These are phyloP conservation scores for Andrena trimmerana DNA, from an alignment of 2,888 invertebrate genomes.

Conservation along the genomic window DNA sequence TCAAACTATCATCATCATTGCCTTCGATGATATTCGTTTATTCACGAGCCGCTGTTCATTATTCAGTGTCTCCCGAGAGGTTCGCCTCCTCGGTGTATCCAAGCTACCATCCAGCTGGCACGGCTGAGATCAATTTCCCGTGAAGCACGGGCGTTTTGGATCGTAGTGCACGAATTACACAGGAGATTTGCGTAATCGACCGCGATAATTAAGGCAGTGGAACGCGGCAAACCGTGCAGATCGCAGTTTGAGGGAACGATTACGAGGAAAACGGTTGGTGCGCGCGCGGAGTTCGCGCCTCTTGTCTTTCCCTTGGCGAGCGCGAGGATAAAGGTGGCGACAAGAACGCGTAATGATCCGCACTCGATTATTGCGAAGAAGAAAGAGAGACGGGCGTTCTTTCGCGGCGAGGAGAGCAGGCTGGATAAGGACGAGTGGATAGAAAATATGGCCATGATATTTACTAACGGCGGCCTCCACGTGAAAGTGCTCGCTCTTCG, in stretches of 20 bases:
- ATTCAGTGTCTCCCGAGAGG: neutral
- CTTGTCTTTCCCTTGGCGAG: neutral
- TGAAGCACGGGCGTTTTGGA: neutral
- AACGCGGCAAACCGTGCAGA: constrained; percentile 28
- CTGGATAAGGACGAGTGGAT: constrained; percentile 64
- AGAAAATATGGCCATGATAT: constrained; percentile 83
- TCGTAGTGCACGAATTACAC: constrained; percentile 13
- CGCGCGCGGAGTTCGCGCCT: neutral
- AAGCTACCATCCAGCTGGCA: neutral
- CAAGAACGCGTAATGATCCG: constrained; percentile 58
- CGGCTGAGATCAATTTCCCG: neutral
- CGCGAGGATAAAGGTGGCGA: constrained; percentile 54
- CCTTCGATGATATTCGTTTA: too few species aligned
- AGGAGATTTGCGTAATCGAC: constrained; percentile 31
- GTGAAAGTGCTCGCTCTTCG: constrained; percentile 82
- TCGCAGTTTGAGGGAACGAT: constrained; percentile 6
- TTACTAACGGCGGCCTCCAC: constrained; percentile 80
- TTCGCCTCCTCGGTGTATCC: neutral
- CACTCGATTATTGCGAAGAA: constrained; percentile 52
- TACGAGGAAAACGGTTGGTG: constrained; percentile 25
- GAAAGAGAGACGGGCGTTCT: constrained; percentile 39
- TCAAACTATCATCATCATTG: too few species aligned
- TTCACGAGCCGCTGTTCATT: neutral
- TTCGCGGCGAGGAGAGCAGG: constrained; percentile 19
- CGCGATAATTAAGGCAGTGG: constrained; percentile 33